Evolutionary conservation across 2,888 invertebrate species (phyloP).

Genomic region (Ophonus ardosiacus): DNA sequence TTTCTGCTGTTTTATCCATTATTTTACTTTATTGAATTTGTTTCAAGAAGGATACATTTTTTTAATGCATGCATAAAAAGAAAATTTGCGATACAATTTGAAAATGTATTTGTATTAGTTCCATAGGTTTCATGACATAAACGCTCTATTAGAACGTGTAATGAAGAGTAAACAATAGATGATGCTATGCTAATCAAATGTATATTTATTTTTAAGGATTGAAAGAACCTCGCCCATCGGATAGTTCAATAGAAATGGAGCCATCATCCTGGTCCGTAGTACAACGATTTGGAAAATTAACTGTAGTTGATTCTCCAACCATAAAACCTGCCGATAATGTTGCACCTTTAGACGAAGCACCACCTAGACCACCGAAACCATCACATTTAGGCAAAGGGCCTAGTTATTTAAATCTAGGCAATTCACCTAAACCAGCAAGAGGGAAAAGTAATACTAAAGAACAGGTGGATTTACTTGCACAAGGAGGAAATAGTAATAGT

Average conservation of each 20-base stretch:
- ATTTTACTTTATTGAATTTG: too few species aligned
- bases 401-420: conserved; percentile 75
- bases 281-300: conserved; percentile 76
- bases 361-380: conserved; percentile 88
- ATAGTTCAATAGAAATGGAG: conserved; percentile 79
- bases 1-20: too few species aligned
- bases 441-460: conserved; percentile 49
- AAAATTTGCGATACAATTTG: too few species aligned
- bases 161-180: conserved; percentile 15
- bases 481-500: neutral
- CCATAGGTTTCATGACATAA: too few species aligned
- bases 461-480: conserved; percentile 37
- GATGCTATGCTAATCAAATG: neutral
- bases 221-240: conserved; percentile 77
- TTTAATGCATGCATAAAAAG: too few species aligned
- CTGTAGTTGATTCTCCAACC: conserved; percentile 52
- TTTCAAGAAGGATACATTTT: too few species aligned
- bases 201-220: conserved; percentile 27
- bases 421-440: conserved; percentile 38
- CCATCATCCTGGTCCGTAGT: conserved; percentile 75
- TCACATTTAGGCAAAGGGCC: conserved; percentile 77
- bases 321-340: conserved; percentile 65
- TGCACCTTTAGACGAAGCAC: conserved; percentile 76
- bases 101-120: too few species aligned
- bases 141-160: neutral